Evolutionary conservation across 2,797 vertebrate genomes (phyloP).

Genomic region (Ambastaia sidthimunki): DNA sequence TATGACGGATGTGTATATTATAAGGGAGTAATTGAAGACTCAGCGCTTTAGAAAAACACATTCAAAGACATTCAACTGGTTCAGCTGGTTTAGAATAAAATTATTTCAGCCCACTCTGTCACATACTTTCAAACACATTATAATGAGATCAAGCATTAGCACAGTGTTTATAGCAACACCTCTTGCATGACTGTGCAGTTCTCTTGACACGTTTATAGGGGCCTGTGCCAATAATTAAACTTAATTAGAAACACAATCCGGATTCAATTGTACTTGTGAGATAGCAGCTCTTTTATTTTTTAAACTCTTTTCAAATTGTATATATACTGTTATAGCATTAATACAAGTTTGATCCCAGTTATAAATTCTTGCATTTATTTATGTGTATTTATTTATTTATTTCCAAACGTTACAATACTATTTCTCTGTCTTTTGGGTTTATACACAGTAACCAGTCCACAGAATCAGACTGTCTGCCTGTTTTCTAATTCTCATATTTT

Average conservation of each 20-base stretch:
- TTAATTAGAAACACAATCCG: constrained; percentile 11
- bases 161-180: neutral
- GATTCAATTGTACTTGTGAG: neutral
- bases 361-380: neutral
- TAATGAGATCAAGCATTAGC: neutral
- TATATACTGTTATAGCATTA: neutral
- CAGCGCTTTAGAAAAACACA: too few relatives aligned
- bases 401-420: neutral
- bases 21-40: too few relatives aligned
- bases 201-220: neutral
- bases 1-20: too few relatives aligned
- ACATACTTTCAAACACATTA: neutral
- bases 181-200: constrained; percentile 5
- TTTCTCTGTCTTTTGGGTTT: neutral
- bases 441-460: too few relatives aligned
- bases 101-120: too few relatives aligned
- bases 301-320: neutral
- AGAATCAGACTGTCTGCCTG: neutral
- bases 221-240: constrained; percentile 7
- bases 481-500: neutral
- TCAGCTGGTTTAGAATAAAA: too few relatives aligned
- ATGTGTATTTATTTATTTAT: too few relatives aligned
- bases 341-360: neutral
- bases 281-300: neutral
- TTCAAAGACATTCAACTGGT: too few relatives aligned